Evolutionary conservation across 2,113 vertebrate species (phyloP).

Genomic region (Cettia cetti): DNA sequence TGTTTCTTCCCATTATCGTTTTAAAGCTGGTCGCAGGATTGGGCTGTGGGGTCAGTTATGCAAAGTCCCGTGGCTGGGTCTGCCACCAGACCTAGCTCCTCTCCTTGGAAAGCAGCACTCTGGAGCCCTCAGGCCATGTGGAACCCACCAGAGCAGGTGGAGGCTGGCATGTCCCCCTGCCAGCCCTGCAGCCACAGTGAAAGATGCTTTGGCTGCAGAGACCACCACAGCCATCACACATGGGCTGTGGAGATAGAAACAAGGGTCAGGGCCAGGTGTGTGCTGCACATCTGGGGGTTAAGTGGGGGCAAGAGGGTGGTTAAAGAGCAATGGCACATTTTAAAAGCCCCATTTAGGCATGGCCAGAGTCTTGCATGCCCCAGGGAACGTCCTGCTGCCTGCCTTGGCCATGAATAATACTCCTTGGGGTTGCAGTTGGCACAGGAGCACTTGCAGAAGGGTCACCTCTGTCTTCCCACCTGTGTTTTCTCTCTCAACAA

Average conservation of each 20-base stretch:
- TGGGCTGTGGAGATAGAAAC: background rate
- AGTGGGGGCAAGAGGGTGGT: background rate
- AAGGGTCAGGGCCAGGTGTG: background rate
- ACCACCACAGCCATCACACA: rapidly evolving
- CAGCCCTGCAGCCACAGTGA: background rate
- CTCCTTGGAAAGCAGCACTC: background rate
- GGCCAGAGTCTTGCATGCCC: background rate
- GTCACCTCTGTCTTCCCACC: background rate
- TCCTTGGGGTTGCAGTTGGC: background rate
- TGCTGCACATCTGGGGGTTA: background rate
- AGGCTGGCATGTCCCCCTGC: background rate
- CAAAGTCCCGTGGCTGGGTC: background rate
- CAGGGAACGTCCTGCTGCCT: background rate
- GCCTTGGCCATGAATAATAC: background rate
- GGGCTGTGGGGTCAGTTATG: background rate
- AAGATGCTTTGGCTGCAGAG: background rate
- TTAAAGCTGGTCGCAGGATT: background rate
- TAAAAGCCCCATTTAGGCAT: background rate
- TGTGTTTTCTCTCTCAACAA: background rate
- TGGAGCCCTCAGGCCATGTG: rapidly evolving
- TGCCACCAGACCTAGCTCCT: background rate
- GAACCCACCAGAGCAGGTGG: background rate
- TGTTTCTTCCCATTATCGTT: background rate
- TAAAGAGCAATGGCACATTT: background rate
- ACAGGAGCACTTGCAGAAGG: background rate